A percentile compares a stretch with the other conserved stretches of the same genome.
phyloP scores from a whole-genome alignment of 2,797 vertebrate species.

The Natrix natrix region DNA sequence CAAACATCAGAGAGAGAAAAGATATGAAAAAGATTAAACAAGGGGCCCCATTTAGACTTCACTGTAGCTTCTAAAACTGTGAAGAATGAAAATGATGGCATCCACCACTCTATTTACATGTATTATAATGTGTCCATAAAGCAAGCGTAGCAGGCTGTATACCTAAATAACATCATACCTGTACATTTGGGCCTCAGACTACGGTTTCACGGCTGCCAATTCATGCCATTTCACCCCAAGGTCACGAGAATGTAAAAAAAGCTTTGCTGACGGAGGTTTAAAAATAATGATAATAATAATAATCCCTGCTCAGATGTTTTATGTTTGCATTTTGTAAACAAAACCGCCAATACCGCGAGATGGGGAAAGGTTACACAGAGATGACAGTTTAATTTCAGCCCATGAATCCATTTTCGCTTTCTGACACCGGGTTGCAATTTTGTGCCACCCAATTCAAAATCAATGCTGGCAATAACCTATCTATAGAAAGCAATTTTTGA shows the following conservation, averaged over 20 bases:
- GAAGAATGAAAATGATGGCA: not conserved
- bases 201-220: not conserved
- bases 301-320: not conserved
- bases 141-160: not conserved
- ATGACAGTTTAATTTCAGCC: constrained; percentile 8
- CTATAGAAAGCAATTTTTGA: not conserved
- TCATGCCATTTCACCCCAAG: not conserved
- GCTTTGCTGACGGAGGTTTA: not conserved
- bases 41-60: not conserved
- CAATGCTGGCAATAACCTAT: not conserved
- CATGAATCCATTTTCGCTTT: constrained; percentile 5
- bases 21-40: not conserved
- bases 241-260: not conserved
- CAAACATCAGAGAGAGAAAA: not conserved
- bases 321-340: constrained; percentile 10
- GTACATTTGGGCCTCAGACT: not conserved
- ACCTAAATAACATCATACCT: not conserved
- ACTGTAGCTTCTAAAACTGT: not conserved
- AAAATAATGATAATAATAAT: not conserved
- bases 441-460: constrained; percentile 20
- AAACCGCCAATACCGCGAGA: not conserved
- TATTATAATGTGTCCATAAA: accelerated
- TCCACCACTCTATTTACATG: not conserved
- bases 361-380: not conserved
- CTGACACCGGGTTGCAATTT: not conserved